phyloP scores from a whole-genome alignment of 92 coral and sea anemone genomes.

The Chrysogorgia sp. region DNA sequence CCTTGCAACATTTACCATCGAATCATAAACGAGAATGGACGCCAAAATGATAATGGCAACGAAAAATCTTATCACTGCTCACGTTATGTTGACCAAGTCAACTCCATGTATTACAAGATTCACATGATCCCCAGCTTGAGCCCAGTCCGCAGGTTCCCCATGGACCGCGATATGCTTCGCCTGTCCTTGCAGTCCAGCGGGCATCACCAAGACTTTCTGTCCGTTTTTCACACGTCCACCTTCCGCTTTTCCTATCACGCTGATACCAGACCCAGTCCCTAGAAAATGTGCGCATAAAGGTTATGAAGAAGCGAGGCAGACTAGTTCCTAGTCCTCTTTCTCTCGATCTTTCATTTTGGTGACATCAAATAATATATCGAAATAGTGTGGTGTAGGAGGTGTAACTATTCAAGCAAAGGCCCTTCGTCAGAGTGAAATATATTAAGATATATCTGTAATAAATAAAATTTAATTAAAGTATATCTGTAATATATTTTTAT shows the following conservation, averaged over 20 bases:
- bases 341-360: too few species aligned
- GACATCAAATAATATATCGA: too few species aligned
- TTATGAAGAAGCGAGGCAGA: too few species aligned
- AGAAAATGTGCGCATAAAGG: background rate
- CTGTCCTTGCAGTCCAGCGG: constrained; percentile 81
- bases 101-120: constrained; percentile 76
- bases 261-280: constrained; percentile 96
- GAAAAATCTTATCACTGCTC: constrained; percentile 1
- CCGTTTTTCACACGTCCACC: constrained; percentile 83
- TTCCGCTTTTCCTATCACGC: constrained; percentile 77
- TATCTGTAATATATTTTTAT: too few species aligned
- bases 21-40: too few species aligned
- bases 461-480: too few species aligned
- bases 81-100: constrained; percentile 97
- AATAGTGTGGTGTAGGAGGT: too few species aligned
- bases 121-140: constrained; percentile 97
- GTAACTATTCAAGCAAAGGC: too few species aligned
- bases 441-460: too few species aligned
- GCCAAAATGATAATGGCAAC: background rate
- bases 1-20: too few species aligned
- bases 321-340: too few species aligned
- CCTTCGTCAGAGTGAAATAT: too few species aligned
- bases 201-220: constrained; percentile 85
- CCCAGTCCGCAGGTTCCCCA: constrained; percentile 79
- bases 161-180: constrained; percentile 87